Evolutionary conservation across 2,888 invertebrate species (phyloP).

Genomic region (Drosophila putrida): DNA sequence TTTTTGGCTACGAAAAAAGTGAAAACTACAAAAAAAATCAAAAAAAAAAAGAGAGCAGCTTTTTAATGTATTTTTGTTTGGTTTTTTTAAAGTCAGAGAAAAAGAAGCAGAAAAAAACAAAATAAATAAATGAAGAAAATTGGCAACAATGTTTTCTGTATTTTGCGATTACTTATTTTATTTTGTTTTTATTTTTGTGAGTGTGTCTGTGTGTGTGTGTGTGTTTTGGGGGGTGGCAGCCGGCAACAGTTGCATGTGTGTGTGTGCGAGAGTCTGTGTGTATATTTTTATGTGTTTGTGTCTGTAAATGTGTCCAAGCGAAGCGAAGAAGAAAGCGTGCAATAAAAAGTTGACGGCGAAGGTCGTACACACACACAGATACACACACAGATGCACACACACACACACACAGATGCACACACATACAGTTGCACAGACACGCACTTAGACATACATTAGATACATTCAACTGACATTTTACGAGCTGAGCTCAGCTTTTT

Average conservation of each 20-base stretch:
- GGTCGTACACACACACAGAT: slow-evolving; percentile 57
- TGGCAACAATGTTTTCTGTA: slow-evolving; percentile 52
- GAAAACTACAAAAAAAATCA: slow-evolving; percentile 54
- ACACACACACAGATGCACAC: not conserved
- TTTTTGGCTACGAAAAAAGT: slow-evolving; percentile 69
- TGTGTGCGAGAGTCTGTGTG: slow-evolving; percentile 48
- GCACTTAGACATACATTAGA: slow-evolving; percentile 22
- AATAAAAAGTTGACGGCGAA: slow-evolving; percentile 67
- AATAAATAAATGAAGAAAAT: slow-evolving; percentile 56
- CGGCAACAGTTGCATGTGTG: slow-evolving; percentile 46
- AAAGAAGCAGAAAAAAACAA: slow-evolving; percentile 1
- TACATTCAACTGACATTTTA: slow-evolving; percentile 5
- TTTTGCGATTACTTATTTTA: slow-evolving; percentile 31
- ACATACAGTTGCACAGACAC: slow-evolving; percentile 41
- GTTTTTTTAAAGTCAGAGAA: slow-evolving; percentile 14
- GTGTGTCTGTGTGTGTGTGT: slow-evolving; percentile 18
- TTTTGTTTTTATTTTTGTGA: slow-evolving; percentile 15
- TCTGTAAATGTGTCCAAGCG: slow-evolving; percentile 72
- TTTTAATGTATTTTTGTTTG: slow-evolving; percentile 31
- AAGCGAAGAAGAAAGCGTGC: slow-evolving; percentile 80
- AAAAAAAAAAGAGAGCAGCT: slow-evolving; percentile 52
- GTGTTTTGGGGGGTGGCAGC: slow-evolving; percentile 33
- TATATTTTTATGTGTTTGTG: slow-evolving; percentile 24
- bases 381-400: slow-evolving; percentile 6
- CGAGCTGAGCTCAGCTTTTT: slow-evolving; percentile 53